Conservation (phyloP, 2,113 vertebrate genomes). For the Callipepla californica region DNA sequence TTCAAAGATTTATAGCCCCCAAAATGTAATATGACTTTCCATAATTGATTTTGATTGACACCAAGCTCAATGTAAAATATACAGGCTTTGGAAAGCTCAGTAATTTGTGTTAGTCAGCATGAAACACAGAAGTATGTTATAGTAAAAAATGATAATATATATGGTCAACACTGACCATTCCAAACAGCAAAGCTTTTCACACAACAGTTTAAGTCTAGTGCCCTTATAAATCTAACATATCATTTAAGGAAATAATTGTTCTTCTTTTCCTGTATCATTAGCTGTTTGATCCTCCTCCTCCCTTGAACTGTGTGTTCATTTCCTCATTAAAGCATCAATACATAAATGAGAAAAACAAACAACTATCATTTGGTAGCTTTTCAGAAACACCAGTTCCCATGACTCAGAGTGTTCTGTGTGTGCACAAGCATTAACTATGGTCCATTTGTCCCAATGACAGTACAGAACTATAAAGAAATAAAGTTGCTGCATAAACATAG, state of each 20-base stretch:
- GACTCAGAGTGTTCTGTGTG: neutral
- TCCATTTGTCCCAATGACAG: neutral
- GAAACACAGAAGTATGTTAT: slow-evolving; percentile 3
- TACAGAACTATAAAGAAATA: neutral
- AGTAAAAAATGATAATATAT: slow-evolving; percentile 13
- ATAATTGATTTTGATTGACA: slow-evolving; percentile 62
- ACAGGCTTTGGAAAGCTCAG: slow-evolving; percentile 16
- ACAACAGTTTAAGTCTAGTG: neutral
- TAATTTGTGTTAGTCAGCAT: slow-evolving; percentile 22
- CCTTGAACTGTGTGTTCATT: neutral
- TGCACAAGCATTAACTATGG: accelerated
- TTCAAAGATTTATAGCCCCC: neutral
- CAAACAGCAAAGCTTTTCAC: neutral
- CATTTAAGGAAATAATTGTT: neutral
- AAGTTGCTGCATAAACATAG: neutral
- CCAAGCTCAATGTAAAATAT: slow-evolving; percentile 53
- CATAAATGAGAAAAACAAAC: neutral
- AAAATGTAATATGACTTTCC: slow-evolving; percentile 6
- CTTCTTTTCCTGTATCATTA: neutral
- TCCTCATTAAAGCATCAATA: neutral
- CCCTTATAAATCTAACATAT: neutral
- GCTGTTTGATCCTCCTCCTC: neutral
- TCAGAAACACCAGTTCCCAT: neutral
- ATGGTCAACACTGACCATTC: neutral
- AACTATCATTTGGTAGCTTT: neutral